These are phyloP conservation scores for Sphecodes monilicornis DNA, from an alignment of 2,888 invertebrate genomes.

Conservation along the genomic window DNA sequence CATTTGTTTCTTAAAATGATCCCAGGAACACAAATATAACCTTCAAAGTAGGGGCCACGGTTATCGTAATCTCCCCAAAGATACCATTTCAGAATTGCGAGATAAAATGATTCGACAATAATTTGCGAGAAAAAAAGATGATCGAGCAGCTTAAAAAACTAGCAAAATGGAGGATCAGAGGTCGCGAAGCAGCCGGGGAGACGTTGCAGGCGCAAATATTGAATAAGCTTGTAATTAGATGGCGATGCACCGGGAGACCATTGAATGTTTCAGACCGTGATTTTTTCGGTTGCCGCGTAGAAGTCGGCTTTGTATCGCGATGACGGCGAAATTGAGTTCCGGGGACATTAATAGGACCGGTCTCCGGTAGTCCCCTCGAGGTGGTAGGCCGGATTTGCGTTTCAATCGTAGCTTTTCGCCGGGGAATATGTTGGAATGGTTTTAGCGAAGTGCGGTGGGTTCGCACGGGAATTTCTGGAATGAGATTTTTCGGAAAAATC, in stretches of 20 bases:
- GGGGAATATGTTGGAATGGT: neutral
- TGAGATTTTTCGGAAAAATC: neutral
- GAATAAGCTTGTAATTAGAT: neutral
- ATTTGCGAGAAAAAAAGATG: too few relatives aligned
- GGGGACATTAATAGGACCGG: neutral
- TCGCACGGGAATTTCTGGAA: neutral
- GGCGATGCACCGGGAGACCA: neutral
- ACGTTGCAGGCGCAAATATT: too few relatives aligned
- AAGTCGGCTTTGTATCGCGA: neutral
- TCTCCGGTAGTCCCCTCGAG: neutral
- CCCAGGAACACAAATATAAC: too few relatives aligned
- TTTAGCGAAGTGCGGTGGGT: neutral
- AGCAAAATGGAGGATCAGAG: neutral
- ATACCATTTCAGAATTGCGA: too few relatives aligned
- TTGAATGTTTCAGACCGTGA: neutral
- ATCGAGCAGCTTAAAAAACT: too few relatives aligned
- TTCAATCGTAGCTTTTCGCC: neutral
- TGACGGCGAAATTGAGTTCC: slow-evolving; percentile 1
- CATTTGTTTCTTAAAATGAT: too few relatives aligned
- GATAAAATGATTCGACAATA: too few relatives aligned
- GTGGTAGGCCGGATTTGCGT: neutral
- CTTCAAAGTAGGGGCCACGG: too few relatives aligned
- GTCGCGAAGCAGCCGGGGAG: neutral
- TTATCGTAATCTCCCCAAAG: too few relatives aligned
- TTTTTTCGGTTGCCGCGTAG: neutral